Evolutionary conservation across 2,797 vertebrate species (phyloP), one percentile per base, ranked within the genome.

Genomic region (Lacerta viridis): DNA sequence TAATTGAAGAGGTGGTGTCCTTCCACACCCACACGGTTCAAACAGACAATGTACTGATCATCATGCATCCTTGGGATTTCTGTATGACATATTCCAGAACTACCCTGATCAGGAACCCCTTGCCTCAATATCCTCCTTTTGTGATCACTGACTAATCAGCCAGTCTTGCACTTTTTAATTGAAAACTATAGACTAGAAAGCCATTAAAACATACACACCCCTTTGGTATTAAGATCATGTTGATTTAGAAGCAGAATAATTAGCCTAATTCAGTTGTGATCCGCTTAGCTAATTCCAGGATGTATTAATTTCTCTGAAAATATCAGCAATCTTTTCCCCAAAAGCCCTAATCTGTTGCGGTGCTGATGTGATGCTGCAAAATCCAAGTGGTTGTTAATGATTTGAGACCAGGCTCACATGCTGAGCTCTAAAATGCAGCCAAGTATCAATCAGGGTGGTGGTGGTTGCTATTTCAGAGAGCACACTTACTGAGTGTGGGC

Each of bases 1-100:
- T 95, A 84, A 95, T 95, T 94, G 95, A 95, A 97, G 96, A 97
- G 95, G 93, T 93, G 94, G 93, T 91, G 43, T 92, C 91, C 87
- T 88, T 80, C 78, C 84, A 85, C 75, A 2, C 90, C 93, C 94
- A 89, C 86, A 3, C 4, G 20, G 15, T 82, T 84, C 72, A 82
- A 33, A 87, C 72, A 50, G 27, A 72, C 89, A 91, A 84, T 27
- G 77, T 87, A 84, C 77, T 68, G 15, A 2, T 66, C 25, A 23
- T 41, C 78, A 7, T 46, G 50, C 4, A 87, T 68, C 66, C 78
- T 7, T 55, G 81, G 66, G 72, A 23, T 36, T 78, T 75, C 8
- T 0, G n/a, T 13, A 0, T 50, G 15, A 2, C 41, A 0, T 82
- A 71, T 59, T 72, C 66, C 41, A 77, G 4, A 7, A 72, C 50